Evolutionary conservation across 2,888 invertebrate genomes (phyloP).

Genomic region (Glomeris marginata): DNA sequence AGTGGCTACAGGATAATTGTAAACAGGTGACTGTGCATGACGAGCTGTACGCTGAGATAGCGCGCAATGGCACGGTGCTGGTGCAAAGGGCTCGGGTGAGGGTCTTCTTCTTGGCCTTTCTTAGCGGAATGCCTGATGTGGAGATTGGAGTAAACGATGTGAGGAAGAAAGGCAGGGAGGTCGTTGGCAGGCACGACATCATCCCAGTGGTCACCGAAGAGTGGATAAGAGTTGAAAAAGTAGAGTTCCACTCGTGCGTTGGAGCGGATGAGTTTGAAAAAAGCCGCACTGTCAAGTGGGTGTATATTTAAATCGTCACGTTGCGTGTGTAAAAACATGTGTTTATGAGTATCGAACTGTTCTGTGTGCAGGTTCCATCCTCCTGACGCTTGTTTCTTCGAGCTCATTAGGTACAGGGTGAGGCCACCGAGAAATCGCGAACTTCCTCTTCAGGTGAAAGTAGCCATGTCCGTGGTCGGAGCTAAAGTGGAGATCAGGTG

Average conservation of each 20-base stretch:
- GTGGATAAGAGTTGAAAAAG: slow-evolving; percentile 91
- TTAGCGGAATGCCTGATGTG: slow-evolving; percentile 90
- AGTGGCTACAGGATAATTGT: no score
- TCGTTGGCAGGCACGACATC: slow-evolving; percentile 96
- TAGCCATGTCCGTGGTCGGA: slow-evolving; percentile 22
- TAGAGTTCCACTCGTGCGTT: slow-evolving; percentile 88
- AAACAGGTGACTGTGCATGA: slow-evolving; percentile 73
- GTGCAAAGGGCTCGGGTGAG: slow-evolving; percentile 90
- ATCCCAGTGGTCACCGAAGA: slow-evolving; percentile 97
- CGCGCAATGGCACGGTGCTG: slow-evolving; percentile 61
- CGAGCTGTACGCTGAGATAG: slow-evolving; percentile 69
- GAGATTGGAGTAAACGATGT: slow-evolving; percentile 96
- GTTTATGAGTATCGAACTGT: not conserved
- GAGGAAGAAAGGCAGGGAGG: slow-evolving; percentile 95
- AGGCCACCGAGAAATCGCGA: slow-evolving; percentile 91
- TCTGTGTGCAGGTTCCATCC: slow-evolving; percentile 62
- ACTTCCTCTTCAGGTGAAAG: slow-evolving; percentile 63
- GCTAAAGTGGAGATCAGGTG: slow-evolving; percentile 80
- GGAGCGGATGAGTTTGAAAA: slow-evolving; percentile 75
- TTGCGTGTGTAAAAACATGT: not conserved
- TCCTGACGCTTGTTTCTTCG: slow-evolving; percentile 94
- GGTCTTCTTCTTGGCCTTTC: slow-evolving; percentile 87
- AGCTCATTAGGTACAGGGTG: slow-evolving; percentile 87
- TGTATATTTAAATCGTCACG: not conserved
- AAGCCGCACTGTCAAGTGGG: slow-evolving; percentile 20